Evolutionary conservation across 2,113 vertebrate genomes (phyloP), one percentile per base, ranked within the genome.

Genomic region (Tiliqua scincoides): DNA sequence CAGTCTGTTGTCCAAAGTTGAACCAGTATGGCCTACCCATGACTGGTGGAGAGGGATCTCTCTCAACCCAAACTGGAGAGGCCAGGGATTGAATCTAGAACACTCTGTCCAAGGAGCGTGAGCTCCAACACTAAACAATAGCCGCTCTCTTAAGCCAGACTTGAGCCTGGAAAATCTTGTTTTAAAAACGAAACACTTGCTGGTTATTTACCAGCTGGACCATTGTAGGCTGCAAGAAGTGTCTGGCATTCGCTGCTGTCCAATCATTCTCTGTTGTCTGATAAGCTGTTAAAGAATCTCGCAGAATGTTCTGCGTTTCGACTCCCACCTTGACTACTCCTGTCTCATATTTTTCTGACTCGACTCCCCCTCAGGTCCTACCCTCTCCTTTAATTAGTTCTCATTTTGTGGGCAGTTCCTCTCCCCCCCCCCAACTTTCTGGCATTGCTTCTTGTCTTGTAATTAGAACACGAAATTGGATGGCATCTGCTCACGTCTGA

Each of bases 351-450:
- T n/a, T 75, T 70, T 63, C 48, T 37, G 9, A 54, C n/a, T 71
- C 4, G 18, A n/a, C 25, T 88, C 81, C 75, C 67, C 73, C 75
- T 72, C 67, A 54, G 75, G 82, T 67, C 82, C 11, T 57, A 32
- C 62, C 40, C 17, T 63, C 27, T 63, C 59, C 1, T 73, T 82
- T 84, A 83, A 88, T 88, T 54, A 79, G 75, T 32, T 72, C 65
- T 54, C 57, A 14, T 77, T 59, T 57, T 9, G 1, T 18, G 75
- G 86, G 62, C 67, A 57, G 75, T 43, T n/a, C 67, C 10, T 81
- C n/a, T 65, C 21, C 54, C 21, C 9, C 3, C 65, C 67, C 23
- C 86, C 25, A 67, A 23, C 54, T n/a, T 6, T 2, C 65, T 62
- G 67, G 75, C 75, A 72, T 37, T 4, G 43, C 32, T 71, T 48